Percentiles rank a stretch among this genome's conserved stretches.
phyloP scores from a whole-genome alignment of 1,140 invertebrate genomes.

The Episyrphus balteatus region DNA sequence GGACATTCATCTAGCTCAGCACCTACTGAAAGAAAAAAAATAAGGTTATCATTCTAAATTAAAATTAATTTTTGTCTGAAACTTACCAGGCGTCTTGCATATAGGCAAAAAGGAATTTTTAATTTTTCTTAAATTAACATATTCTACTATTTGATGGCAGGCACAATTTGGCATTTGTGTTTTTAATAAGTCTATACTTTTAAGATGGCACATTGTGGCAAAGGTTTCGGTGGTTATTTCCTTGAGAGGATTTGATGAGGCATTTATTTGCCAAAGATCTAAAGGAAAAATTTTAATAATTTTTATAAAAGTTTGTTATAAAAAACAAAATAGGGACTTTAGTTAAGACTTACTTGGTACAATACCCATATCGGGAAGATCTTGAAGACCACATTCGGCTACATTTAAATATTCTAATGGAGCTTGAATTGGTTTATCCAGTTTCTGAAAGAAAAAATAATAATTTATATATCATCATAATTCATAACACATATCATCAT shows the following conservation, averaged over 20 bases:
- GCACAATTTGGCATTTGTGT: slow-evolving; percentile 19
- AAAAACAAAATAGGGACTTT: too few species aligned
- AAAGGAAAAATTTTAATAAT: neutral
- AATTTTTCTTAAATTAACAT: slow-evolving; percentile 20
- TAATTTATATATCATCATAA: neutral
- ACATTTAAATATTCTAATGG: slow-evolving; percentile 44
- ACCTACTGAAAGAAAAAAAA: slow-evolving; percentile 1
- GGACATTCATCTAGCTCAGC: too few species aligned
- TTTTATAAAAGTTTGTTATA: too few species aligned
- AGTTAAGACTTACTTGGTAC: slow-evolving; percentile 38
- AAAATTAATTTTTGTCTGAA: neutral
- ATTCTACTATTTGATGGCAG: slow-evolving; percentile 27
- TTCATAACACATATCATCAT: neutral
- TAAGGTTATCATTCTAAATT: slow-evolving; percentile 13
- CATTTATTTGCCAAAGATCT: slow-evolving; percentile 34
- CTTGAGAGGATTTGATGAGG: slow-evolving; percentile 24
- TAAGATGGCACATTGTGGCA: slow-evolving; percentile 28
- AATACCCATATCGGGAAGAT: slow-evolving; percentile 42
- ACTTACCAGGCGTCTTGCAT: slow-evolving; percentile 23
- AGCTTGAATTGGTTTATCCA: slow-evolving; percentile 41
- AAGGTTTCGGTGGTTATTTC: slow-evolving; percentile 18
- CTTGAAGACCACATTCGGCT: slow-evolving; percentile 42
- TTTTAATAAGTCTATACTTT: slow-evolving; percentile 26
- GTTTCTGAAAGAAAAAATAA: slow-evolving; percentile 3
- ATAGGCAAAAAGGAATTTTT: slow-evolving; percentile 24